Base-by-base conservation (phyloP, 1,140 invertebrate genomes). In the Halictus rubicundus region DNA sequence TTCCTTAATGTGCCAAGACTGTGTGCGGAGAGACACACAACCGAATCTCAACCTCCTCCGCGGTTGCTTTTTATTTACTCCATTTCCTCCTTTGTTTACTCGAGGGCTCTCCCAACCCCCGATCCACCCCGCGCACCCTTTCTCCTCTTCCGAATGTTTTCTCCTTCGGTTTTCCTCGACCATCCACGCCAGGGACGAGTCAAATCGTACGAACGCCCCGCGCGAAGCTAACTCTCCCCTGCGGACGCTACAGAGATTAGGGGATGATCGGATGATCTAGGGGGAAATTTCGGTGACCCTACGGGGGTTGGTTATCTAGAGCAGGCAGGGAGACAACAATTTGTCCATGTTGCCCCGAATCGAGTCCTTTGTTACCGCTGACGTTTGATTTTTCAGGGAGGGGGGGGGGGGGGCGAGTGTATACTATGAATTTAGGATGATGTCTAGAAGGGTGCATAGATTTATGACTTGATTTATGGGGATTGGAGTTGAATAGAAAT, bases 31-130 rank as follows among this genome's bases (percentile, higher is more conserved):
- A 7, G n/a, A 63, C 66, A 59, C 46, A 59, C 54, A 25, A 16
- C 60, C 71, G 68, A 83, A 72, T 75, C 73, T 78, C 78, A 32
- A 74, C 72, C 71, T 63, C 65, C 75, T 66, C 71, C 60, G 68
- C 77, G 82, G 85, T 89, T 88, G 87, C 85, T 89, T 90, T 88
- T 90, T 90, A 90, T 90, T 90, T 90, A 90, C 89, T 78, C 89
- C 87, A 89, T 90, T 90, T 89, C 85, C 86, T 86, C 84, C 76
- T 88, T 90, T 90, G 87, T 90, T 90, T 90, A 90, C 89, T 85
- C 85, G 78, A 85, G 81, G 74, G 76, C 81, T 84, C 81, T 76
- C 68, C 59, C 42, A 12, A 3, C 59, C 52, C 68, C 54, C 59
- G 59, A 39, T 70, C 23, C 49, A 23, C 16, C 46, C 79, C 69